Conservation (phyloP, 2,888 invertebrate species). For the Tenthredo notha region DNA sequence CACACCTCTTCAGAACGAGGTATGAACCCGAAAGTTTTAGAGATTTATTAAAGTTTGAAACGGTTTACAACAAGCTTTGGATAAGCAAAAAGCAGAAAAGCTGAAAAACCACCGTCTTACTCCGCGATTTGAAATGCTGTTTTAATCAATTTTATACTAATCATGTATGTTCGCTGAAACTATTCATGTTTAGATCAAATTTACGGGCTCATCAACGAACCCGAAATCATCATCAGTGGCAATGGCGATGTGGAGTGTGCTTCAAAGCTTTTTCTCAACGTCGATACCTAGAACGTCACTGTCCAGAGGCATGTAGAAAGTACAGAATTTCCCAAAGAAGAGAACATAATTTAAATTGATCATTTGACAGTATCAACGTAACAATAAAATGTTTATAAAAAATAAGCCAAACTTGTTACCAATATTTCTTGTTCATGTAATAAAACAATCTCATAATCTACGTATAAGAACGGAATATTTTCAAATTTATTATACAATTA, state of each 20-base stretch:
- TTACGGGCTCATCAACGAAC: constrained; percentile 87
- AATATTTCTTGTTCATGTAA: constrained; percentile 16
- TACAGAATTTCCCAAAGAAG: constrained; percentile 78
- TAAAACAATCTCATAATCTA: neutral
- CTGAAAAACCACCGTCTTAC: neutral
- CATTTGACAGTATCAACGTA: neutral
- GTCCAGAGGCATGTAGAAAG: constrained; percentile 84
- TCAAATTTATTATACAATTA: neutral
- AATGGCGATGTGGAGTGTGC: constrained; percentile 84
- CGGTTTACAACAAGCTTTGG: neutral
- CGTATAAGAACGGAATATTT: neutral
- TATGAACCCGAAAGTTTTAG: neutral
- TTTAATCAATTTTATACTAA: neutral
- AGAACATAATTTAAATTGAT: constrained; percentile 57
- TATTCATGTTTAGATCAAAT: constrained; percentile 81
- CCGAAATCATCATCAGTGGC: constrained; percentile 85
- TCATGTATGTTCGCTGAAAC: neutral
- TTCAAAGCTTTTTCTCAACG: constrained; percentile 86
- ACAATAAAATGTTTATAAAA: neutral
- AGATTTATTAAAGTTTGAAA: neutral
- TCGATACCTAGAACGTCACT: constrained; percentile 84
- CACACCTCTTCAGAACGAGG: neutral
- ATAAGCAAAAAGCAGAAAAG: neutral
- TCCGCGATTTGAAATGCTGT: neutral
- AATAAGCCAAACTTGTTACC: constrained; percentile 10